Base-by-base conservation (phyloP, 2,113 vertebrate genomes). In the Centropristis striata region DNA sequence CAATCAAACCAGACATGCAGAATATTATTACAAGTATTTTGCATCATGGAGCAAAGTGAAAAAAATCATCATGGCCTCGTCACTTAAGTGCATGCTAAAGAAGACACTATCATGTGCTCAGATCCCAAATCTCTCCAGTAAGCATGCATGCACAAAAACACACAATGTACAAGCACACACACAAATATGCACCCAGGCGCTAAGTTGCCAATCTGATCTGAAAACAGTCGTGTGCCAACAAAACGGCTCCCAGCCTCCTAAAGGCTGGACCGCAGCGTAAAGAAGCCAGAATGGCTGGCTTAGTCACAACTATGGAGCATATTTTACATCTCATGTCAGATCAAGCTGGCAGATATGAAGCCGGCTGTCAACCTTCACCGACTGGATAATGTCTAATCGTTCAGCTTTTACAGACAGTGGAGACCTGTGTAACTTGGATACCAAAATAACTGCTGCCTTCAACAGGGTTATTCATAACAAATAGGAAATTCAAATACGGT, bases 271-370 rank as follows among this genome's bases (percentile, higher is more conserved):
- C 28, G 5, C 57, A 37, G 65, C 72, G 83, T 55, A 61, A 81
- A 83, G 81, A 79, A 57, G 72, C 78, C 85, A 90, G 80, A 86
- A 86, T 81, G 73, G 66, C 68, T 75, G 73, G 53, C 64, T 89
- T 67, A 86, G 71, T 88, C 57, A 66, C 74, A 81, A 79, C 85
- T 66, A 70, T 63, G 75, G 83, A 87, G 77, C 84, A 88, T 83
- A 92, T 86, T 91, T 84, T 86, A 84, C 86, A 78, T 87, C 83
- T 92, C 65, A 61, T 86, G 79, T 93, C 85, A 86, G 86, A 91
- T 90, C 75, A 84, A 72, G 89, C 80, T 78, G 81, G 74, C 86
- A 78, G 71, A 88, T 85, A 78, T 42, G 70, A 69, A 78, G 73
- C 75, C 16, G 66, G 72, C 89, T 90, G 85, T 87, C 91, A 85